Base-by-base conservation (phyloP, 2,888 invertebrate species). In the Schrankia costaestrigalis region DNA sequence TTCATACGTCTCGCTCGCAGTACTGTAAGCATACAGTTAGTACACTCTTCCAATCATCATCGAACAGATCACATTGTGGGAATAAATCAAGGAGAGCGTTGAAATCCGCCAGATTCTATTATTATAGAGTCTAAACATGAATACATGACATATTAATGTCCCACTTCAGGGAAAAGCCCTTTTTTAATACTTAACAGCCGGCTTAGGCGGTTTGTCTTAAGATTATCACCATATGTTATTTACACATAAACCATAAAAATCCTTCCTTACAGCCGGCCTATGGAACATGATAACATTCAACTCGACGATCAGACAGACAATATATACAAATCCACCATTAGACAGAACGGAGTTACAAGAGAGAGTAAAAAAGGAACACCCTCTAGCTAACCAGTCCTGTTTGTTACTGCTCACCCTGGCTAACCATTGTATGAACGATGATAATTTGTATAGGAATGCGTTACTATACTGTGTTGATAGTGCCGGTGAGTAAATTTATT, bases 301-400 rank as follows among this genome's bases (percentile, higher is more conserved):
- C 29, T 66, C 90, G 32, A 63, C 87, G 0, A 61, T 82, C 7
- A 75, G 86, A 0, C 76, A 61, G 9, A 71, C 77, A 0, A 72
- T 85, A 26, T 73, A 73, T 71, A 63, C 63, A 0, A 53, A 71
- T 4, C 80, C 85, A 0, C 77, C 85, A 0, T 11, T 49, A 0
- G 85, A 88, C 40, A 65, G 88, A 0, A 66, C 71, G 7, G 89
- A 90, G 32, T 46, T 90, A 3, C 71, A 85, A 1, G 78, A 81
- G 12, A 68, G 89, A 18, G 77, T 91, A 33, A 89, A 90, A 26
- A 80, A 72, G 5, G 91, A 92, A 51, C 92, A 93, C 39, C 94
- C 94, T 1, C 86, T 98, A 46, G 96, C 98, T 35, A 95, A 95
- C 83, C 97, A 98, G 81, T 96, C 97, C 50, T 90, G 97, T 40